Base-by-base conservation (phyloP, 1,140 invertebrate species). In the Drosophila sp. region DNA sequence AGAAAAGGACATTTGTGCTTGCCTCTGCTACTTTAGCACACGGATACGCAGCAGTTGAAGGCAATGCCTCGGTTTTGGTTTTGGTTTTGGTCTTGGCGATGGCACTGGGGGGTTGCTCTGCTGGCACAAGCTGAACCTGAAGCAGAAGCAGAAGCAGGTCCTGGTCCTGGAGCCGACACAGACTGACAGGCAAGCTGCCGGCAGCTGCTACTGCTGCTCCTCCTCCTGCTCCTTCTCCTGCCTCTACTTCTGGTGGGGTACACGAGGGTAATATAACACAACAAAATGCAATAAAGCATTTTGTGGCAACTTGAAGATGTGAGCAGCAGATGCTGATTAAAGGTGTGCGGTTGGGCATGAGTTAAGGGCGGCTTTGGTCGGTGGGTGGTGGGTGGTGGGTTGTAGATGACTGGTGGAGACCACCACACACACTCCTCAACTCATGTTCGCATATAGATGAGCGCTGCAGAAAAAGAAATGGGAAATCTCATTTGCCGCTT, bases 251-350 rank as follows among this genome's bases (percentile, higher is more conserved):
- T 71, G 72, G 69, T 48, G 46, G 69, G 69, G 53, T 72, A 80
- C 83, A 89, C 84, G 66, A 76, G 83, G 76, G 83, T 89, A 89
- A 89, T 89, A 89, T 89, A 89, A 89, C 83, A 89, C 83, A 89
- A 89, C 83, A 89, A 89, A 89, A 89, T 80, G 83, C 83, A 89
- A 89, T 89, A 89, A 89, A 89, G 83, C 83, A 89, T 89, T 89
- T 82, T 89, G 83, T 89, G 83, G 83, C 84, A 89, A 89, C 79
- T 89, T 80, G 84, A 89, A 89, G 83, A 89, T 89, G 84, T 74
- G 83, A 80, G 84, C 83, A 89, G 84, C 83, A 89, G 83, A 89
- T 89, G 83, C 83, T 89, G 83, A 89, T 89, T 89, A 89, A 89
- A 89, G 83, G 83, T 89, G 83, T 89, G 83, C 70, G 83, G 79